These are phyloP conservation scores for Potamilus streckersoni DNA, from an alignment of 1,140 invertebrate genomes.

Conservation along the genomic window DNA sequence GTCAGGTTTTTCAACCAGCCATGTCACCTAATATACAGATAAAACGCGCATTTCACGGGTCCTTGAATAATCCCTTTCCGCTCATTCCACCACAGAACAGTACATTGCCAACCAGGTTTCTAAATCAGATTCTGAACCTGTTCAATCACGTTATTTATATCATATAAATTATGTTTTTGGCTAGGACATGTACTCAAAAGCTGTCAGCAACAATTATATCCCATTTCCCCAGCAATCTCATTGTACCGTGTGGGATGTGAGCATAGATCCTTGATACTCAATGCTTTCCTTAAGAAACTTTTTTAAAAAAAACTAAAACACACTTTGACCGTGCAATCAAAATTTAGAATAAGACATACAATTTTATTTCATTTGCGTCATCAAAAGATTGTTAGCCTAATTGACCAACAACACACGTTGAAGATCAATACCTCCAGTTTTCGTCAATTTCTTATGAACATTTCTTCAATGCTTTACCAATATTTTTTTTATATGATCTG, in stretches of 20 bases:
- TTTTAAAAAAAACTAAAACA: neutral
- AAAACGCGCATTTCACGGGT: neutral
- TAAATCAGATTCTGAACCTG: constrained; percentile 5
- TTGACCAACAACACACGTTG: neutral
- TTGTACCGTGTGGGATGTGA: neutral
- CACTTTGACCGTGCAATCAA: neutral
- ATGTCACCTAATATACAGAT: neutral
- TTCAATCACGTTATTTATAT: constrained; percentile 1
- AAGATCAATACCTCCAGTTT: constrained; percentile 3
- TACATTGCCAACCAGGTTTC: neutral
- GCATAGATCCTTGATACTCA: neutral
- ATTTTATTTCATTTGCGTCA: constrained; percentile 5
- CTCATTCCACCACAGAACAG: neutral
- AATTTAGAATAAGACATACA: neutral
- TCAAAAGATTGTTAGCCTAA: constrained; percentile 4
- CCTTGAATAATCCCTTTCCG: neutral
- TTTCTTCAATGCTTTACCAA: neutral
- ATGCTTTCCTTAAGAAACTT: constrained; percentile 4
- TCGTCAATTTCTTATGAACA: constrained; percentile 7
- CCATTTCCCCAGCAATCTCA: constrained; percentile 3
- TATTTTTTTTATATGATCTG: neutral
- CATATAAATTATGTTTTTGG: neutral
- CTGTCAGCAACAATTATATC: neutral
- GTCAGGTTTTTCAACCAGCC: neutral
- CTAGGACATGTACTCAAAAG: neutral